These are phyloP conservation scores for Kuschelorhynchus macadamiae DNA, from an alignment of 2,888 invertebrate genomes.

Conservation along the genomic window DNA sequence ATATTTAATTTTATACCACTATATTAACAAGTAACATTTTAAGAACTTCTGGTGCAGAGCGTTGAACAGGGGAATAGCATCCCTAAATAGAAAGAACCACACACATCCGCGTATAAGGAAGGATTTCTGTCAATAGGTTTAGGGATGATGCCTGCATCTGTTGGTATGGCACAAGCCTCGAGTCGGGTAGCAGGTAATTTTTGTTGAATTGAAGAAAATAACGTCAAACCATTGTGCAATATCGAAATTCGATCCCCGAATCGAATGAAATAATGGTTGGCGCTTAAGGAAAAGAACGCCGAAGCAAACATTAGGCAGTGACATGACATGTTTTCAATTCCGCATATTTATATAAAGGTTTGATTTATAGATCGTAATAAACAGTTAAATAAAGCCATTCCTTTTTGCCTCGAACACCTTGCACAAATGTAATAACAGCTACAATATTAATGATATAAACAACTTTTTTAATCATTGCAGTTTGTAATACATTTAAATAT, in stretches of 20 bases:
- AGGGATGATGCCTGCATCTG: constrained; percentile 54
- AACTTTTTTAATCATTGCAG: too few species aligned
- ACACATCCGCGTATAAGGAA: constrained; percentile 47
- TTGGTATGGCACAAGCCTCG: constrained; percentile 60
- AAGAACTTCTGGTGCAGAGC: constrained; percentile 6
- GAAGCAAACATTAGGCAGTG: constrained; percentile 38
- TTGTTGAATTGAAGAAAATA: constrained; percentile 54
- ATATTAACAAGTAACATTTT: too few species aligned
- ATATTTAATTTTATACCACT: too few species aligned
- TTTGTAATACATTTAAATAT: too few species aligned
- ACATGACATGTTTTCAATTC: constrained; percentile 18
- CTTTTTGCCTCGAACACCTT: too few species aligned
- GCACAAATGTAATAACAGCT: too few species aligned
- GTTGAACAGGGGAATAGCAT: constrained; percentile 14
- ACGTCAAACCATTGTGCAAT: constrained; percentile 59
- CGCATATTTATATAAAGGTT: constrained; percentile 15
- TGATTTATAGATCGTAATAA: too few species aligned
- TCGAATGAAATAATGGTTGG: constrained; percentile 46
- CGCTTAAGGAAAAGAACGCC: constrained; percentile 41
- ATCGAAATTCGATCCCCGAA: constrained; percentile 50
- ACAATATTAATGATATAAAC: too few species aligned
- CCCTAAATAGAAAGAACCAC: constrained; percentile 21
- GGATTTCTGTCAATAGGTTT: constrained; percentile 44
- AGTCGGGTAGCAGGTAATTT: constrained; percentile 59
- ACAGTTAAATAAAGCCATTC: too few species aligned